Percentiles rank a stretch among this genome's conserved stretches.
These are phyloP conservation scores for Amblyraja radiata DNA, from an alignment of 2,797 vertebrate genomes.

Conservation along the genomic window DNA sequence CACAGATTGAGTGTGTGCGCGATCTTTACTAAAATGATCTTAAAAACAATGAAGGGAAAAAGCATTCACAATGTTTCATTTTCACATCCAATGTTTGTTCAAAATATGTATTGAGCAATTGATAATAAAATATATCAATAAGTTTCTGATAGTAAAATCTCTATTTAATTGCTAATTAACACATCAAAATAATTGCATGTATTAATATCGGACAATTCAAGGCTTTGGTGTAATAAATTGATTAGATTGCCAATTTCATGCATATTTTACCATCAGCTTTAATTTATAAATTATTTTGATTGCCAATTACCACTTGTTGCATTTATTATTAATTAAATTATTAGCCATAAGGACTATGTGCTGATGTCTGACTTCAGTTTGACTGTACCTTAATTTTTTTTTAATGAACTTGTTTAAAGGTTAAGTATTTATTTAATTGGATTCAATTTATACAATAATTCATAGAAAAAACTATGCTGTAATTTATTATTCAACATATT, in stretches of 20 bases:
- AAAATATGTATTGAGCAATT: neutral
- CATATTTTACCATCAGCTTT: neutral
- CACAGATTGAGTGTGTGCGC: neutral
- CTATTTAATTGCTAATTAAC: slow-evolving; percentile 11
- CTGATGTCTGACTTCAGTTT: neutral
- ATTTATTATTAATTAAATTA: neutral
- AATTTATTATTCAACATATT: neutral
- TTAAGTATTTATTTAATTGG: slow-evolving; percentile 11
- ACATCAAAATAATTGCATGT: neutral
- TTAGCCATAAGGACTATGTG: neutral
- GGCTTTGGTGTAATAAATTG: neutral
- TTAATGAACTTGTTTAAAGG: neutral
- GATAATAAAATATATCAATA: neutral
- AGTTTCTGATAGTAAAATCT: neutral
- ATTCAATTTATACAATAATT: slow-evolving; percentile 21
- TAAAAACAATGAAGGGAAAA: neutral
- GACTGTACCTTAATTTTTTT: neutral
- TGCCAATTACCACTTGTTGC: neutral
- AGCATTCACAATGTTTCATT: neutral
- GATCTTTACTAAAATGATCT: neutral
- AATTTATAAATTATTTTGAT: slow-evolving; percentile 16
- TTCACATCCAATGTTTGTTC: neutral
- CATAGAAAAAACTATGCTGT: neutral
- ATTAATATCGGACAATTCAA: neutral
- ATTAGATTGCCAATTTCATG: slow-evolving; percentile 1